Evolutionary conservation across 35 echinoderm and acorn worm species (phyloP).

Genomic region (Eucidaris tribuloides): DNA sequence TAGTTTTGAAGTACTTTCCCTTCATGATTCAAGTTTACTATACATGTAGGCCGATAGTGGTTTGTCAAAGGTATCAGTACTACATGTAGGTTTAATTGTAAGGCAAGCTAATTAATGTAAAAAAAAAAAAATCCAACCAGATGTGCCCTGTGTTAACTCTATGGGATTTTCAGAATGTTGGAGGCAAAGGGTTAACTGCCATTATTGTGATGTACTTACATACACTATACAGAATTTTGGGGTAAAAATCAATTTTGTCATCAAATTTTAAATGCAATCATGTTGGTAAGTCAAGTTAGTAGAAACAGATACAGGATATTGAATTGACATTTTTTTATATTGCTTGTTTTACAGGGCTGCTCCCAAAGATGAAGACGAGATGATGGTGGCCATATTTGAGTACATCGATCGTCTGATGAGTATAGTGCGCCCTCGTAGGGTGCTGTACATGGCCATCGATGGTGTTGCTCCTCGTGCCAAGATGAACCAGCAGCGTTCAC

Average conservation of each 20-base stretch:
- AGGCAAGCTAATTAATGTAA: too few species aligned
- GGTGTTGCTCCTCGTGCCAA: conserved; percentile 96
- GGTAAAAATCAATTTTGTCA: not conserved
- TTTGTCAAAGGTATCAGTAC: too few species aligned
- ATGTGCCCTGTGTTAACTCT: too few species aligned
- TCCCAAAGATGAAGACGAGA: conserved; percentile 95
- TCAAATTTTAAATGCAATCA: not conserved
- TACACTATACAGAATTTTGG: too few species aligned
- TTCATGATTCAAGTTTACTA: too few species aligned
- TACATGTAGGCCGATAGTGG: too few species aligned
- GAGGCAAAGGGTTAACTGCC: too few species aligned
- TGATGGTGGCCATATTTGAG: conserved; percentile 96
- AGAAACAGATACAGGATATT: not conserved
- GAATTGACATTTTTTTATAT: not conserved
- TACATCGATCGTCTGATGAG: conserved; percentile 93
- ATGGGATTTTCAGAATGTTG: too few species aligned
- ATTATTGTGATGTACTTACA: too few species aligned
- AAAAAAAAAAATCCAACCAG: too few species aligned
- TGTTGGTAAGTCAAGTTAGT: not conserved
- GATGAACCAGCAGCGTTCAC: conserved; percentile 99
- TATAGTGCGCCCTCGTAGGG: conserved; percentile 83
- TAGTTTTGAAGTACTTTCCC: too few species aligned
- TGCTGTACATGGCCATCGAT: conserved; percentile 99
- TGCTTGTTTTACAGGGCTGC: conserved; percentile 60
- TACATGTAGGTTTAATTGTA: too few species aligned